Conservation (phyloP, 2,113 vertebrate species). For the Bubalus kerabau region DNA sequence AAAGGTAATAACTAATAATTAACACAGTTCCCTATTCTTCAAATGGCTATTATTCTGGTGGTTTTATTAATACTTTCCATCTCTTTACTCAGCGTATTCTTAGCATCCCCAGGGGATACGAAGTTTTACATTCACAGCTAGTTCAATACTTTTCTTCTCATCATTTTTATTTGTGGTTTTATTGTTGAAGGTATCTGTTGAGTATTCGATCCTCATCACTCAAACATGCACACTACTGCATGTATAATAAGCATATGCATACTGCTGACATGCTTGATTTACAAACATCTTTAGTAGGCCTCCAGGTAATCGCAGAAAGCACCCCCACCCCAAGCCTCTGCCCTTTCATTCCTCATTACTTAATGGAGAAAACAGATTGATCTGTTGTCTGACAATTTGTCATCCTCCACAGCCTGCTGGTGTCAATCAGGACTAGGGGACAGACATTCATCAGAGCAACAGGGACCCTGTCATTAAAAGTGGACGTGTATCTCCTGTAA, state of each 20-base stretch:
- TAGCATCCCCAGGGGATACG: not conserved
- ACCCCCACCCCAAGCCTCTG: constrained; percentile 72
- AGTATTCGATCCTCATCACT: constrained; percentile 32
- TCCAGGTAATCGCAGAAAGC: constrained; percentile 21
- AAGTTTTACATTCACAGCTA: constrained; percentile 41
- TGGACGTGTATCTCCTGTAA: not conserved
- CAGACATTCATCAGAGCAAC: constrained; percentile 70
- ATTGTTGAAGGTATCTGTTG: constrained; percentile 55
- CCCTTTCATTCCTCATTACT: constrained; percentile 84
- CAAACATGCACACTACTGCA: constrained; percentile 31
- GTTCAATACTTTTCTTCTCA: constrained; percentile 39
- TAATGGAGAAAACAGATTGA: constrained; percentile 84
- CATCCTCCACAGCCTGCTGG: constrained; percentile 65
- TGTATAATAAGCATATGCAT: constrained; percentile 11
- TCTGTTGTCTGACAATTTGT: constrained; percentile 83
- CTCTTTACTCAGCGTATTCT: not conserved
- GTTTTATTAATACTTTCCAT: not conserved
- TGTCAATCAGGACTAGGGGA: constrained; percentile 78
- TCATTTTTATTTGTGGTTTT: constrained; percentile 52
- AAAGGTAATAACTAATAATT: not conserved
- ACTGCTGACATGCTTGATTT: constrained; percentile 41
- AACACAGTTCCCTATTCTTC: not conserved
- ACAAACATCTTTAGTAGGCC: constrained; percentile 3
- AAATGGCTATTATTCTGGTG: not conserved
- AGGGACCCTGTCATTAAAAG: constrained; percentile 54